Conservation (phyloP, 2,888 invertebrate species). For the Margaritifera margaritifera region DNA sequence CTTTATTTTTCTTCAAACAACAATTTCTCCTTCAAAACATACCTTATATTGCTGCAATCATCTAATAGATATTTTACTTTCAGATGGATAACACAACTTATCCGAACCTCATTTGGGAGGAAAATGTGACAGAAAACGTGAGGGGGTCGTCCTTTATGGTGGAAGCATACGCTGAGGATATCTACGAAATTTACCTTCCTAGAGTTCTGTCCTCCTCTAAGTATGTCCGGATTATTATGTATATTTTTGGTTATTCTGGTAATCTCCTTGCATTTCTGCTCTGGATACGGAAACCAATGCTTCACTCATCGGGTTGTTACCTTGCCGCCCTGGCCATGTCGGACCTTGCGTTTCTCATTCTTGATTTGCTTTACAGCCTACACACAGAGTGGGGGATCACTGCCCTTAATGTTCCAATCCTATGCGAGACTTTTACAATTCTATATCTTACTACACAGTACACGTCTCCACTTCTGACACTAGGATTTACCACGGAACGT, state of each 20-base stretch:
- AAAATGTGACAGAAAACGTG: too few relatives aligned
- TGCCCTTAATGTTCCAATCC: slow-evolving; percentile 55
- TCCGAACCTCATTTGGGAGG: too few relatives aligned
- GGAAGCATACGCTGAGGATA: neutral
- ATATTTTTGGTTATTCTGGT: slow-evolving; percentile 69
- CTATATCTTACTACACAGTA: slow-evolving; percentile 68
- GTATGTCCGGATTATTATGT: slow-evolving; percentile 55
- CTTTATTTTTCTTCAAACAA: too few relatives aligned
- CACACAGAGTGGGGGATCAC: slow-evolving; percentile 60
- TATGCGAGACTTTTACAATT: slow-evolving; percentile 68
- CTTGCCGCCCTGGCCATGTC: slow-evolving; percentile 70
- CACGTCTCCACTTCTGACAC: slow-evolving; percentile 67
- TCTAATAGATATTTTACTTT: too few relatives aligned
- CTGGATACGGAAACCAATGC: slow-evolving; percentile 71
- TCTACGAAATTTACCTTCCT: slow-evolving; percentile 43
- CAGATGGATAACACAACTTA: too few relatives aligned
- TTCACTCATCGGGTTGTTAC: slow-evolving; percentile 71
- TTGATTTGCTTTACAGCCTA: slow-evolving; percentile 65
- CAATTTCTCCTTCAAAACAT: too few relatives aligned
- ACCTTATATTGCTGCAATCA: too few relatives aligned
- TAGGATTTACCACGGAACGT: slow-evolving; percentile 72
- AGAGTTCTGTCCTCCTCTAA: slow-evolving; percentile 37
- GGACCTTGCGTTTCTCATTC: slow-evolving; percentile 66
- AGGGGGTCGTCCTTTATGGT: too few relatives aligned
- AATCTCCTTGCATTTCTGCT: slow-evolving; percentile 69